Evolutionary conservation across 2,888 invertebrate genomes (phyloP), one percentile per base, ranked within the genome.

Genomic region (Mycalesis mineus): DNA sequence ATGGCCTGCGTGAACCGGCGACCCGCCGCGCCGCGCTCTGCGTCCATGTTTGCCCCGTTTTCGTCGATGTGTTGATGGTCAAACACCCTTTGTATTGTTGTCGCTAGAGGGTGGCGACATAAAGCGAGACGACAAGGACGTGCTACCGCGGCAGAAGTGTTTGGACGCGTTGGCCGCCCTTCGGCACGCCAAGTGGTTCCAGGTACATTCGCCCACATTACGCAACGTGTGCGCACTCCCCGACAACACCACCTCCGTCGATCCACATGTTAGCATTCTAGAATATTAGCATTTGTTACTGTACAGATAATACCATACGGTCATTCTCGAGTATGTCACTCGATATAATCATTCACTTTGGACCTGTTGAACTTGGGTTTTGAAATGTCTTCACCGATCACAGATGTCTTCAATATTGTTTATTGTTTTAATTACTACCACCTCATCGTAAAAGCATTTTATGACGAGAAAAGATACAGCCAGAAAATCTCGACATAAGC

Each of bases 181-280:
- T 91, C 97, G 99, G 93, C 98, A 98, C 95, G 97, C 98, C 93
- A 99, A 99, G 94, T 99, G 99, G 98, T 99, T 99, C 95, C 98
- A 99, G 97, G 98, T 98, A 88, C 88, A 80, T 80, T 90, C 80
- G 91, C 91, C 90, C 77, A 85, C 84, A 76, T 80, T 75, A 78
- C 74, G 70, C 72, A 67, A 75, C 75, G 73, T 76, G 82, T 81
- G 84, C 82, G 86, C 86, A 80, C 82, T 83, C 81, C 77, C 73
- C 73, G 31, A 8, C 5, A 11, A 15, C 31, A 47, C 58, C 51
- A 58, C 7, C 33, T 9, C 14, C 7, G 9, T 37, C 11, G 22
- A 13, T 49, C 11, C 28, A 22, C 39, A n/a, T n/a, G n/a, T n/a
- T n/a, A n/a, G n/a, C n/a, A n/a, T n/a, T n/a, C n/a, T n/a, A n/a